These are phyloP conservation scores for Dendrolimus kikuchii DNA, from an alignment of 1,140 invertebrate genomes.

Conservation along the genomic window DNA sequence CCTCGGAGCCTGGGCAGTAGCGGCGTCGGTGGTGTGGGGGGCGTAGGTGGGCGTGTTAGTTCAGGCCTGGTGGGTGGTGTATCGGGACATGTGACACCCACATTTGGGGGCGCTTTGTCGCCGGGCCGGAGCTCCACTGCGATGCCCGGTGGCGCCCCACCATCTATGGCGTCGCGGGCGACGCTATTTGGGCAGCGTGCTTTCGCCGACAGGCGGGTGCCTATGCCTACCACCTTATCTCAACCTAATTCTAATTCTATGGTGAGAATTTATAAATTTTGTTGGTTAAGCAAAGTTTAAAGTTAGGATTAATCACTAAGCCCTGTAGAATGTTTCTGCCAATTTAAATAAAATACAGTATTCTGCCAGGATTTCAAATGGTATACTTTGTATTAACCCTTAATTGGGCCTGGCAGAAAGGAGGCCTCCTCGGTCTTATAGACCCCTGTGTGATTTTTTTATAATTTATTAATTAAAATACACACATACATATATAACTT, in stretches of 20 bases:
- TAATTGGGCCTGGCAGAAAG: too few species aligned
- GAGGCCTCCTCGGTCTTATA: too few species aligned
- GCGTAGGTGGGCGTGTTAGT: slow-evolving; percentile 73
- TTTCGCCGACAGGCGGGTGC: slow-evolving; percentile 81
- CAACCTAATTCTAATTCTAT: slow-evolving; percentile 74
- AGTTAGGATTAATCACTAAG: neutral
- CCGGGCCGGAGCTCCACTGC: slow-evolving; percentile 65
- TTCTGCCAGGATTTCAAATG: too few species aligned
- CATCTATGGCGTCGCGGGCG: slow-evolving; percentile 67
- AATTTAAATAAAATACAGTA: too few species aligned
- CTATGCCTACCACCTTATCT: slow-evolving; percentile 77
- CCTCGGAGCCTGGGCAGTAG: slow-evolving; percentile 82
- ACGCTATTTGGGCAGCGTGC: slow-evolving; percentile 83
- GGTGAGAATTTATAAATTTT: slow-evolving; percentile 32
- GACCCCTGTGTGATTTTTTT: too few species aligned
- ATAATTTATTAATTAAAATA: too few species aligned
- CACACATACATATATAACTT: too few species aligned
- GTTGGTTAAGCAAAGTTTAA: neutral
- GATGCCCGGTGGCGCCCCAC: slow-evolving; percentile 67
- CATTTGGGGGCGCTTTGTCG: slow-evolving; percentile 61
- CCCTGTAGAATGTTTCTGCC: too few species aligned
- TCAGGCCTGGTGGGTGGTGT: slow-evolving; percentile 74
- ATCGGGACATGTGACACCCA: slow-evolving; percentile 70
- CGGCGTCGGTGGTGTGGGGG: slow-evolving; percentile 73
- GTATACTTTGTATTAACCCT: too few species aligned